Conservation (phyloP, 2,888 invertebrate genomes). For the Aphidoletes aphidimyza region DNA sequence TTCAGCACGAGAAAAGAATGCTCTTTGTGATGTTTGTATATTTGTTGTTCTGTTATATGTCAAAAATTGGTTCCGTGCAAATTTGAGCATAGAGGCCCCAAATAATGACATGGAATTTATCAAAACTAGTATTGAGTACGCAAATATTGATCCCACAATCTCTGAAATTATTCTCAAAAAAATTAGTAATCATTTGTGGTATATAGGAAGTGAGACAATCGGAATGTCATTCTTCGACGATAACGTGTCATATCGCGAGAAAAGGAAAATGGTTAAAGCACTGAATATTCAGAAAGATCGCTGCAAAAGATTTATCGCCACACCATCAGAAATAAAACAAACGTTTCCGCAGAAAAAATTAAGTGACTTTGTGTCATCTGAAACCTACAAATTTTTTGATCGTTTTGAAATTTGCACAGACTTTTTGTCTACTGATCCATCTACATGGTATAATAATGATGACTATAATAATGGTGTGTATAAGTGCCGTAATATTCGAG, state of each 20-base stretch:
- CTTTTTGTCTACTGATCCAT: too few species aligned
- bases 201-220: too few species aligned
- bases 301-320: neutral
- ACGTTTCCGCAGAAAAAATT: neutral
- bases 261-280: too few species aligned
- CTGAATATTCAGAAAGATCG: neutral
- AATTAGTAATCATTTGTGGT: too few species aligned
- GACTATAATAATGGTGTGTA: neutral
- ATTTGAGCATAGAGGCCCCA: slow-evolving; percentile 56
- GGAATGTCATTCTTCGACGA: too few species aligned
- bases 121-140: neutral
- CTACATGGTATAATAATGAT: too few species aligned
- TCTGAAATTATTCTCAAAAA: too few species aligned
- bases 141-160: too few species aligned
- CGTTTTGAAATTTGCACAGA: too few species aligned
- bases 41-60: slow-evolving; percentile 59
- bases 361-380: too few species aligned
- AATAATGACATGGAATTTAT: neutral
- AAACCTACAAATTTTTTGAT: too few species aligned
- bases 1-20: slow-evolving; percentile 57
- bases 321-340: neutral
- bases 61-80: slow-evolving; percentile 58
- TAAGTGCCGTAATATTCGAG: slow-evolving; percentile 54
- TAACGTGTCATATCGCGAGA: too few species aligned
- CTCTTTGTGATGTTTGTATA: slow-evolving; percentile 58